Base-by-base conservation (phyloP, 2,888 invertebrate species). In the Brachynemurus nebulosus region DNA sequence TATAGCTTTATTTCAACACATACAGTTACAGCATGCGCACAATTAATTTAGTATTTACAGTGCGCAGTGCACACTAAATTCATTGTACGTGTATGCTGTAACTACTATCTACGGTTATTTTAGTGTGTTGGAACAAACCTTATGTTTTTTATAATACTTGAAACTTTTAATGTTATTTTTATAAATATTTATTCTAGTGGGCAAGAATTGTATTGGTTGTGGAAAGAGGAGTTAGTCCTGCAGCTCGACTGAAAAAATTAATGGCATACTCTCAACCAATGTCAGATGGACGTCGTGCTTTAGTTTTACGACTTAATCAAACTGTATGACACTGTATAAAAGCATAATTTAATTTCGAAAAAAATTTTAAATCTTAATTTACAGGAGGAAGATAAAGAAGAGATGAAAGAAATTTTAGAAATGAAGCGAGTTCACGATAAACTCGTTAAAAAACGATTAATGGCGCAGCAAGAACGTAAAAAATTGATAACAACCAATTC, bases 151-250 rank as follows among this genome's bases (percentile, higher is more conserved):
- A n/a, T n/a, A n/a, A n/a, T n/a, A n/a, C n/a, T n/a, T n/a, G n/a
- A n/a, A n/a, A n/a, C n/a, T n/a, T n/a, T n/a, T n/a, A n/a, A n/a
- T n/a, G n/a, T n/a, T n/a, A n/a, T n/a, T n/a, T n/a, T 27, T 27
- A 27, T 39, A 25, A 17, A 19, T 18, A n/a, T 21, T 45, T 37
- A 47, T 48, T 56, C 48, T 45, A 96, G 78, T 97, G 96, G 96
- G 97, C 97, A 0, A 73, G 96, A 52, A 97, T 97, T 49, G 96
- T 97, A 25, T 68, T 97, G 50, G 95, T 97, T 27, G 90, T 97
- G 17, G 97, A 98, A 63, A 72, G 97, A 62, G 93, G 95, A n/a
- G 90, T 97, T 1, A 83, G 86, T 44, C 93, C 95, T 0, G 75
- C 80, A 9, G 88, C 91, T 59, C 69, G 97, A 20, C 67, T 88